A percentile compares a stretch with the other conserved stretches of the same genome.
phyloP scores from a whole-genome alignment of 2,888 invertebrate genomes.

The Serripes groenlandicus region DNA sequence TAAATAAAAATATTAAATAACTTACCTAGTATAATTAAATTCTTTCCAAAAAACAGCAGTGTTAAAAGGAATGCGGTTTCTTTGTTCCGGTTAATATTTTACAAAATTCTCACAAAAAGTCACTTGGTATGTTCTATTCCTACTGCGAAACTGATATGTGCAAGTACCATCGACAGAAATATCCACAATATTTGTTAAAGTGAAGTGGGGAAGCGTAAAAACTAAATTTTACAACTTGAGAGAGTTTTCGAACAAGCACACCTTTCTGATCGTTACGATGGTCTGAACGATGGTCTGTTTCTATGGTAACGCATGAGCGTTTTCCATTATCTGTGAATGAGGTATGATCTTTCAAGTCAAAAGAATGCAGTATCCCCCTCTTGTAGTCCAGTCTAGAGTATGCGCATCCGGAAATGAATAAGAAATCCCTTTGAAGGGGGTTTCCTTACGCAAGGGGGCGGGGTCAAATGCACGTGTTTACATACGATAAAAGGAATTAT shows the following conservation, averaged over 20 bases:
- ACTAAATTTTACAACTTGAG: constrained; percentile 52
- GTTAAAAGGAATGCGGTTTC: no score
- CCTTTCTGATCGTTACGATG: constrained; percentile 54
- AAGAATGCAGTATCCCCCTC: constrained; percentile 25
- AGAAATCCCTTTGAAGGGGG: background rate
- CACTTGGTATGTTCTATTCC: background rate
- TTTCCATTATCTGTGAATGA: constrained; percentile 59
- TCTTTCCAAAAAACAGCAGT: no score
- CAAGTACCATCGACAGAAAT: constrained; percentile 6
- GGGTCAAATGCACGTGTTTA: background rate
- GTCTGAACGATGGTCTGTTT: constrained; percentile 57
- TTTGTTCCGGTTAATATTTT: no score
- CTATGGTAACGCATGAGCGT: constrained; percentile 62
- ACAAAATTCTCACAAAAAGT: background rate
- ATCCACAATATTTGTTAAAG: background rate
- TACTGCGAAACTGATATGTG: background rate
- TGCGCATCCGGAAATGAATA: constrained; percentile 2
- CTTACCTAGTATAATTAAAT: no score
- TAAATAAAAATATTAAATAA: no score
- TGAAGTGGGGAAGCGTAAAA: constrained; percentile 7
- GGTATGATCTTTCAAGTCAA: constrained; percentile 29
- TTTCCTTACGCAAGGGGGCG: background rate
- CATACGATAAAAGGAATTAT: no score
- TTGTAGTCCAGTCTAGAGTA: constrained; percentile 5
- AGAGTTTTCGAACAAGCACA: constrained; percentile 61